These are phyloP conservation scores for Oceanodroma leucorhoa DNA, from an alignment of 2,797 vertebrate genomes.

Conservation along the genomic window DNA sequence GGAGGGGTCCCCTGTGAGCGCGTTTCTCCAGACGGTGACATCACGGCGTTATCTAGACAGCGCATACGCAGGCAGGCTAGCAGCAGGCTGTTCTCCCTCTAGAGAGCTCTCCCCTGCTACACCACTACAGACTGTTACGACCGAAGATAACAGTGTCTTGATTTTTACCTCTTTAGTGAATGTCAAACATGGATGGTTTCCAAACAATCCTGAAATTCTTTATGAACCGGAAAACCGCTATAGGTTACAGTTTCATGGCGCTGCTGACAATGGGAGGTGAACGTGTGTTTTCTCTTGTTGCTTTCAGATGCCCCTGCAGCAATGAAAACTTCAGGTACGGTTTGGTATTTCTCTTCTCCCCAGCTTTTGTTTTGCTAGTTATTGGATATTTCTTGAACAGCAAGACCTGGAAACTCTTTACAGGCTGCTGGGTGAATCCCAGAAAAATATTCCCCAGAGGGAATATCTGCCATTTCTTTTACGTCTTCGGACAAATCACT, in stretches of 20 bases:
- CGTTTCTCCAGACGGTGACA: neutral
- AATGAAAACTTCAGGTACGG: slow-evolving; percentile 86
- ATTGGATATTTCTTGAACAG: slow-evolving; percentile 85
- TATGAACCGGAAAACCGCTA: slow-evolving; percentile 84
- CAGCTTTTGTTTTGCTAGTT: slow-evolving; percentile 84
- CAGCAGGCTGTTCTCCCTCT: neutral
- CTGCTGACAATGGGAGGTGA: slow-evolving; percentile 89
- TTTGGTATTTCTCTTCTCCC: slow-evolving; percentile 86
- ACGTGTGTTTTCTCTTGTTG: slow-evolving; percentile 87
- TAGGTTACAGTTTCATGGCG: slow-evolving; percentile 92
- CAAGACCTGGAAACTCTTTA: slow-evolving; percentile 87
- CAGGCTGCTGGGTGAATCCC: slow-evolving; percentile 89
- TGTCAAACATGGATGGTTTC: slow-evolving; percentile 83
- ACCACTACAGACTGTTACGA: neutral
- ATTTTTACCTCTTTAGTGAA: neutral
- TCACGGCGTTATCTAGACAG: slow-evolving; percentile 20
- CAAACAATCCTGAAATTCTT: slow-evolving; percentile 83
- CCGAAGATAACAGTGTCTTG: accelerated
- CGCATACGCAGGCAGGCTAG: neutral
- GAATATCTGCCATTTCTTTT: slow-evolving; percentile 75
- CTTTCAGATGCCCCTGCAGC: slow-evolving; percentile 93
- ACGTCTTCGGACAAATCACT: slow-evolving; percentile 76
- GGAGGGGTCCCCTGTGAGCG: neutral
- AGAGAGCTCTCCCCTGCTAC: slow-evolving; percentile 19
- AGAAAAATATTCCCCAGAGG: slow-evolving; percentile 83